Conservation (phyloP, 2,797 vertebrate species). For the Mus caroli region DNA sequence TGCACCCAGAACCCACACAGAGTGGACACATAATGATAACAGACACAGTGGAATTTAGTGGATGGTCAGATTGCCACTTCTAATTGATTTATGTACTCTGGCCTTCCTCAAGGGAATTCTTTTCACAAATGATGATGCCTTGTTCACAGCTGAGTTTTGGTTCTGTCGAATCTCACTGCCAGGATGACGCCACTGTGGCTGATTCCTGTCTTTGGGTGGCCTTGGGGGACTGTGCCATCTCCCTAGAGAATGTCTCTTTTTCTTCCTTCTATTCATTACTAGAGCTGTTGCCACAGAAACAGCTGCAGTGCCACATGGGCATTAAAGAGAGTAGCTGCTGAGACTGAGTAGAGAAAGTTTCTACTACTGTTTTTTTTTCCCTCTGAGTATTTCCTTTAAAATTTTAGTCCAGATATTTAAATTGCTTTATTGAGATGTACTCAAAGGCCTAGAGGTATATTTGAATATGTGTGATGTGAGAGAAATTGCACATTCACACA, state of each 20-base stretch:
- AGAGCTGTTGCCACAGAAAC: neutral
- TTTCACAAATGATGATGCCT: too few relatives aligned
- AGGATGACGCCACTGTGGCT: rapidly evolving
- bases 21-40: too few relatives aligned
- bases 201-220: rapidly evolving
- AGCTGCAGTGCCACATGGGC: neutral
- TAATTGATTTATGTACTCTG: neutral
- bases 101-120: neutral
- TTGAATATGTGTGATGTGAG: rapidly evolving
- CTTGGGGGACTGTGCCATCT: neutral
- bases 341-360: neutral
- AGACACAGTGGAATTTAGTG: rapidly evolving
- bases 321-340: neutral
- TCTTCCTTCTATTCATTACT: neutral
- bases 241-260: neutral
- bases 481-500: rapidly evolving
- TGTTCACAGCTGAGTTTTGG: too few relatives aligned
- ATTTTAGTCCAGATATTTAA: neutral
- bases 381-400: neutral
- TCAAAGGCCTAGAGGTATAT: too few relatives aligned
- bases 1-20: rapidly evolving
- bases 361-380: neutral
- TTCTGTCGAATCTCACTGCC: rapidly evolving
- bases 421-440: neutral
- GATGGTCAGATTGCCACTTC: too few relatives aligned